Evolutionary conservation across 2,113 vertebrate species (phyloP).

Genomic region (Burhinus bistriatus): DNA sequence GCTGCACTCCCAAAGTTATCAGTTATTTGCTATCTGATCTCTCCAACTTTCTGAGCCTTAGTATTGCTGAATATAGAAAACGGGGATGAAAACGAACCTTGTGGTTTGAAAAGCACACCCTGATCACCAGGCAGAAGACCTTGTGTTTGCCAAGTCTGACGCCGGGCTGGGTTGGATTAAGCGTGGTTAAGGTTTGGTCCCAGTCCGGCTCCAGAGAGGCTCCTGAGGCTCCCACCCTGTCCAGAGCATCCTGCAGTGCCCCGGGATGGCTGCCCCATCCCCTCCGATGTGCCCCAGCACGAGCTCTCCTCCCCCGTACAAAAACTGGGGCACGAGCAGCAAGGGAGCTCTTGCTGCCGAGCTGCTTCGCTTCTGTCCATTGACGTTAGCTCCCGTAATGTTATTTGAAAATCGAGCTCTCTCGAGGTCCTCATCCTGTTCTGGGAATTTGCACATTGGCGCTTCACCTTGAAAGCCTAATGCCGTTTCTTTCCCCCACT

Average conservation of each 20-base stretch:
- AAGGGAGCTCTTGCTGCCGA: not conserved
- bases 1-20: fast-evolving
- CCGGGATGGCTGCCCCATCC: not conserved
- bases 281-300: not conserved
- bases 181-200: not conserved
- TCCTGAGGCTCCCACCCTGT: not conserved
- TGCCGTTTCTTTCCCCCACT: not conserved
- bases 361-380: not conserved
- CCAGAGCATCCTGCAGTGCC: fast-evolving
- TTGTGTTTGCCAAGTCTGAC: not conserved
- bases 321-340: not conserved
- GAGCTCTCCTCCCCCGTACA: fast-evolving
- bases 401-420: not conserved
- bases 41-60: not conserved
- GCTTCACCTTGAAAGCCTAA: not conserved
- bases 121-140: no score
- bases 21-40: not conserved
- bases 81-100: not conserved
- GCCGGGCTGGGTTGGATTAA: fast-evolving
- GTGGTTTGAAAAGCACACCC: not conserved
- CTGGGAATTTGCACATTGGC: not conserved
- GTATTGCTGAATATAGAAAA: not conserved
- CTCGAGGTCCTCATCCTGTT: not conserved
- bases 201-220: not conserved
- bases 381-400: not conserved